These are phyloP conservation scores for Diadema setosum DNA, from an alignment of 35 echinoderm and acorn worm species.

Conservation along the genomic window DNA sequence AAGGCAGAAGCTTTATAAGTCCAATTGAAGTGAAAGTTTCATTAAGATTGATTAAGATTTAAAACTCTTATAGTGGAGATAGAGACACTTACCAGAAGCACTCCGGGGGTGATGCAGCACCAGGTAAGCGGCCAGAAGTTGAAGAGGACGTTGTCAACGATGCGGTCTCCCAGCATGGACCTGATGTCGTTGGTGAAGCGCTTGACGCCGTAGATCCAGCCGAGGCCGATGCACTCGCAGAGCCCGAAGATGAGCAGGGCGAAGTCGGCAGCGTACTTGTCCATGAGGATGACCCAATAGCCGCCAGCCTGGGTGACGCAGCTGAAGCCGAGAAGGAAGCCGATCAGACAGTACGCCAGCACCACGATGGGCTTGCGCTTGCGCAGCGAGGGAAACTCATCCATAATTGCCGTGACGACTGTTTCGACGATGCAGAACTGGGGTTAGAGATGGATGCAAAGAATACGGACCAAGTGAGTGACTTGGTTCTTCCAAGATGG, in stretches of 20 bases:
- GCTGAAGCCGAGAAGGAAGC: conserved; percentile 68
- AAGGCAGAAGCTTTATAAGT: no score
- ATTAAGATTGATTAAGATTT: no score
- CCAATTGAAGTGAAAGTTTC: no score
- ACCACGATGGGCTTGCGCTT: conserved; percentile 59
- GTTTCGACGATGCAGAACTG: conserved; percentile 94
- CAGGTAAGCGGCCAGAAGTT: conserved; percentile 88
- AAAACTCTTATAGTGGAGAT: neutral
- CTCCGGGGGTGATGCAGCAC: conserved; percentile 83
- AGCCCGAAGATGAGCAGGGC: conserved; percentile 87
- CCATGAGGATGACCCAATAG: conserved; percentile 92
- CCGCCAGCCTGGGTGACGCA: conserved; percentile 92
- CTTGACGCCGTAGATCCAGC: conserved; percentile 85
- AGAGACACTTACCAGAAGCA: conserved; percentile 74
- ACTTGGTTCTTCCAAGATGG: no score
- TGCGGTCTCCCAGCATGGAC: conserved; percentile 63
- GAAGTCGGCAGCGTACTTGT: conserved; percentile 86
- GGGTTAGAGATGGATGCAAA: no score
- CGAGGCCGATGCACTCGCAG: conserved; percentile 87
- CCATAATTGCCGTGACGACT: conserved; percentile 73
- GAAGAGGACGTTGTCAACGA: conserved; percentile 64
- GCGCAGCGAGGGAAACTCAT: conserved; percentile 77
- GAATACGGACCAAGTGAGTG: no score
- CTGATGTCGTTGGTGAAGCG: conserved; percentile 90
- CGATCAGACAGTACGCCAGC: conserved; percentile 57